phyloP scores from a whole-genome alignment of 1,140 invertebrate genomes.

The Phthorimaea operculella region DNA sequence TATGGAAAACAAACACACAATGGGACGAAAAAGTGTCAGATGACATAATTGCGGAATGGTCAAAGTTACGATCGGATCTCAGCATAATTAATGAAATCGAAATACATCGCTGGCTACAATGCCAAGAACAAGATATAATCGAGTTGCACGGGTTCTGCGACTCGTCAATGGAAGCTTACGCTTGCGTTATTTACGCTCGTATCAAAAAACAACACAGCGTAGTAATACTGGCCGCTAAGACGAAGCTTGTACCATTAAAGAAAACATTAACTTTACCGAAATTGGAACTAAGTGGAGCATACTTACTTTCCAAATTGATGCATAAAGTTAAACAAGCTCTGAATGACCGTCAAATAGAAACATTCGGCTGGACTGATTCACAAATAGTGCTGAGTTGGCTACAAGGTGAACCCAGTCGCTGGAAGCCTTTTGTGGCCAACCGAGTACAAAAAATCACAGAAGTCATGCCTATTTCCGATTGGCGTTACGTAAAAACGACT shows the following conservation, averaged over 20 bases:
- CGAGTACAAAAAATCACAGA: slow-evolving; percentile 2
- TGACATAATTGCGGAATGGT: slow-evolving; percentile 12
- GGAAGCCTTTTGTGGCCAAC: slow-evolving; percentile 13
- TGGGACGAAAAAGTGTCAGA: slow-evolving; percentile 18
- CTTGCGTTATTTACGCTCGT: not conserved
- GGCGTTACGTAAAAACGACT: slow-evolving; percentile 6
- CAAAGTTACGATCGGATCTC: slow-evolving; percentile 7
- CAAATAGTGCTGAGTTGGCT: slow-evolving; percentile 41
- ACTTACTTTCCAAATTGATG: not conserved
- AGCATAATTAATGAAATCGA: not conserved
- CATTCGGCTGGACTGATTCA: slow-evolving; percentile 28
- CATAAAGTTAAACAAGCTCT: not conserved
- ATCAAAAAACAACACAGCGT: not conserved
- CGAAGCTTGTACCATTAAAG: not conserved
- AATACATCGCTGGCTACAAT: not conserved
- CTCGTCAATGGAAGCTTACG: not conserved
- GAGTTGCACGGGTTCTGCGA: not conserved
- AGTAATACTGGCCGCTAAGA: not conserved
- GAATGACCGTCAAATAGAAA: not conserved
- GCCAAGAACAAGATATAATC: not conserved
- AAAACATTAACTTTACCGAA: not conserved
- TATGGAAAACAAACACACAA: slow-evolving; percentile 27
- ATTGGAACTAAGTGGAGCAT: not conserved
- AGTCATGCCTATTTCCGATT: not conserved
- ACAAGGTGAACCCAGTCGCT: slow-evolving; percentile 15